Base-by-base conservation (phyloP, 2,888 invertebrate species). In the Tinea trinotella region DNA sequence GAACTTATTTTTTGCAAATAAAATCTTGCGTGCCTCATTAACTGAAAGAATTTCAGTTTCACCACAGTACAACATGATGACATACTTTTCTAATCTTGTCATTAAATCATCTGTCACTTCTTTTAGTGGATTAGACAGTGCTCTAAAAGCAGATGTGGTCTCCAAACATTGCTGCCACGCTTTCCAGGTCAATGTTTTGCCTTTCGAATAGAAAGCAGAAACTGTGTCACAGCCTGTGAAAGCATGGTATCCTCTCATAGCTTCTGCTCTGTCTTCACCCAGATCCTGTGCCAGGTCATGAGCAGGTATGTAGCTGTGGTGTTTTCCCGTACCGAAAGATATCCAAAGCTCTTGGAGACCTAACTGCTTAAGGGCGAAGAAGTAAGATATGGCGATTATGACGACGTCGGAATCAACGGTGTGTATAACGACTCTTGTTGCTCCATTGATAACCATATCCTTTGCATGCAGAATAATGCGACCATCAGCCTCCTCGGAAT, bases 371-470 rank as follows among this genome's bases (percentile, higher is more conserved):
- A 54, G 49, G 35, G 52, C 7, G 17, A 56, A 49, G 48, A 34
- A 56, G 22, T 54, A 54, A 22, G 54, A 56, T 49, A 54, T 56
- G 49, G 48, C 53, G 15, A 56, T 54, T 49, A 50, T 54, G 40
- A 54, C 20, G 17, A 56, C 56, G 54, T 56, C 56, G 54, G 50
- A 56, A 54, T 56, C 56, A 54, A 56, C 53, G 13, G 53, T 56
- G 30, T 56, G 56, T 46, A 54, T 46, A 17, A 56, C 52, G 24
- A 52, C 44, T 17, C 19, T 56, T 56, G 54, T 54, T 52, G 56
- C 54, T 50, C 56, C 56, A 56, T 54, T 56, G n/a, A 54, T 13
- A n/a, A 40, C 54, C 54, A 54, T 56, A 40, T 54, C 46, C 50
- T 50, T 54, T 19, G 56, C 52, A 54, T 54, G 54, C 50, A 50